A percentile compares a stretch with the other conserved stretches of the same genome.
phyloP scores from a whole-genome alignment of 2,113 vertebrate species.

The Corythornis cristatus region DNA sequence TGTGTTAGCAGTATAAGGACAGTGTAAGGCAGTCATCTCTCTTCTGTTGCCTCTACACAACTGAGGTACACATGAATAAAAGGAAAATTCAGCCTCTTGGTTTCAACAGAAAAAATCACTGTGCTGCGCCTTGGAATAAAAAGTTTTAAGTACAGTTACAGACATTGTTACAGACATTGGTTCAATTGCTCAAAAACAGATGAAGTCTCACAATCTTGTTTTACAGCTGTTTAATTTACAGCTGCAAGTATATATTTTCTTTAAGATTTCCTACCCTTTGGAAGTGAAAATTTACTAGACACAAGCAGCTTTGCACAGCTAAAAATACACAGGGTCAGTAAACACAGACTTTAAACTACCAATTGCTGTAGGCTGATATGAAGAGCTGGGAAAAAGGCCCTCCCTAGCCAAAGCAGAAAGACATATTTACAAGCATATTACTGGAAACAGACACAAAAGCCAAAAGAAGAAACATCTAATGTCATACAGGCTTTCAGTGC shows the following conservation, averaged over 20 bases:
- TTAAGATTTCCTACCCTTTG: neutral
- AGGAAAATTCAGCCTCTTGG: neutral
- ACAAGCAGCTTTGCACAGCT: neutral
- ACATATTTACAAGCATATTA: neutral
- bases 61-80: neutral
- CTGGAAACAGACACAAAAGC: neutral
- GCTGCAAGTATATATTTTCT: neutral
- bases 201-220: neutral
- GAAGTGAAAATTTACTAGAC: neutral
- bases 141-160: neutral
- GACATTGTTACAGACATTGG: neutral
- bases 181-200: neutral
- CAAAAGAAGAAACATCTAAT: neutral
- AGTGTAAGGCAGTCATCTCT: neutral
- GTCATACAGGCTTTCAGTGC: neutral
- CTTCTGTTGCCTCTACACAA: neutral
- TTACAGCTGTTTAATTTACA: neutral
- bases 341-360: neutral
- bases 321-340: rapidly evolving
- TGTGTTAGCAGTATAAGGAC: neutral
- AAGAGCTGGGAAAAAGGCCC: neutral
- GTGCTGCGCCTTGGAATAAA: neutral
- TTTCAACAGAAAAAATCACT: neutral
- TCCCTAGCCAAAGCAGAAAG: neutral
- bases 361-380: neutral